phyloP scores from a whole-genome alignment of 2,888 invertebrate genomes.

The Cremastinae sp. region DNA sequence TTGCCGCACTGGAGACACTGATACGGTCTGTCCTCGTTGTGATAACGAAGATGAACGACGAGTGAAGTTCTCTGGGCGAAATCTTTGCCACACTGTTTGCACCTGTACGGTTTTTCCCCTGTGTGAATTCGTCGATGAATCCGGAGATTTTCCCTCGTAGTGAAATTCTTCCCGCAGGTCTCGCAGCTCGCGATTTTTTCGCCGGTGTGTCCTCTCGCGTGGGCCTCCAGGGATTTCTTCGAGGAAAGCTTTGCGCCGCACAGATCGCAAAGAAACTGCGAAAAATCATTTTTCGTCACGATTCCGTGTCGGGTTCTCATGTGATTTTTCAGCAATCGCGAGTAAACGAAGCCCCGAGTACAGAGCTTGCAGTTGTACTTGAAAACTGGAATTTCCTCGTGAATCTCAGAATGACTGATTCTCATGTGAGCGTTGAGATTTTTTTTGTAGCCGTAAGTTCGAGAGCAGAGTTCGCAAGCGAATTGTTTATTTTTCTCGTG shows the following conservation, averaged over 20 bases:
- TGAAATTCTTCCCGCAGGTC: constrained; percentile 70
- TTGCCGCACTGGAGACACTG: constrained; percentile 71
- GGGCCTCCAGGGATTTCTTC: constrained; percentile 67
- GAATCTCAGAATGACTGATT: constrained; percentile 66
- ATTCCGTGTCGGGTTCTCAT: constrained; percentile 68
- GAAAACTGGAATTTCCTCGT: neutral
- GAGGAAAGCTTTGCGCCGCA: constrained; percentile 72
- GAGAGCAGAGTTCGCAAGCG: constrained; percentile 72
- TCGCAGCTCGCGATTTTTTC: constrained; percentile 71
- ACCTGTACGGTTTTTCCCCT: constrained; percentile 75
- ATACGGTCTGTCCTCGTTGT: constrained; percentile 75
- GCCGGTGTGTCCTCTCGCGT: constrained; percentile 68
- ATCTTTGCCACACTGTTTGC: constrained; percentile 73
- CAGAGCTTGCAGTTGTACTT: constrained; percentile 70
- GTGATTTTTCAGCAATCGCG: constrained; percentile 67
- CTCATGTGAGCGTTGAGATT: constrained; percentile 73
- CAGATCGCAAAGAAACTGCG: constrained; percentile 71
- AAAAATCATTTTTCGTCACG: constrained; percentile 53
- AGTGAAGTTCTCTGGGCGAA: constrained; percentile 76
- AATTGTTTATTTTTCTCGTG: constrained; percentile 70
- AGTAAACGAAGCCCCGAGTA: constrained; percentile 66
- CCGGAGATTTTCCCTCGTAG: constrained; percentile 69
- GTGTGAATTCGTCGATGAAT: constrained; percentile 74
- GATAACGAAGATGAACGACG: constrained; percentile 74
- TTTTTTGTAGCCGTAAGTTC: constrained; percentile 72